A percentile compares a stretch with the other conserved stretches of the same genome.
phyloP scores from a whole-genome alignment of 2,113 vertebrate species.

The Fregetta grallaria region DNA sequence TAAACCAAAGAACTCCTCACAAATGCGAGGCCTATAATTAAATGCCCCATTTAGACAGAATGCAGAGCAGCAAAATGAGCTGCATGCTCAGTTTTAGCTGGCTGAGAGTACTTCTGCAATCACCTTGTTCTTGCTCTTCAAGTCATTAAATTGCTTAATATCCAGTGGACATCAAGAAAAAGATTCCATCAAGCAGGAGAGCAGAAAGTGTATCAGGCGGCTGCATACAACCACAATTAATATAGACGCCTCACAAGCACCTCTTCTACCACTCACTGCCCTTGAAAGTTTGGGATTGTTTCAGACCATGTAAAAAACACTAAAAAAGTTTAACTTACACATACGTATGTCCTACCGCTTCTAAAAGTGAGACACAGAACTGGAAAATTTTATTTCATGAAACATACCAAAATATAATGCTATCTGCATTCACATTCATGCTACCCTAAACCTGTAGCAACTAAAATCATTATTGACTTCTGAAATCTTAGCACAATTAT shows the following conservation, averaged over 20 bases:
- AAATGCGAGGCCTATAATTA: not conserved
- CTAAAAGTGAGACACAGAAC: not conserved
- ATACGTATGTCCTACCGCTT: not conserved
- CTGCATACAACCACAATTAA: not conserved
- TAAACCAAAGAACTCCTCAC: not conserved
- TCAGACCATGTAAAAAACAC: not conserved
- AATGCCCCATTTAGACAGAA: not conserved
- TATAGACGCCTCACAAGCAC: not conserved
- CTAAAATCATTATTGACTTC: not conserved
- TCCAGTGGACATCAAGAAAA: not conserved
- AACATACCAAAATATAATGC: not conserved
- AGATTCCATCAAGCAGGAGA: not conserved
- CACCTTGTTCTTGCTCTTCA: not conserved
- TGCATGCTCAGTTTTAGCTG: not conserved
- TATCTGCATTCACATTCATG: not conserved
- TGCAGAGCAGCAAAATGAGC: not conserved
- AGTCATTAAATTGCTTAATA: not conserved
- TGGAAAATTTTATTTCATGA: not conserved
- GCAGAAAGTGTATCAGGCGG: not conserved
- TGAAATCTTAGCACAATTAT: not conserved
- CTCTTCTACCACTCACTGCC: not conserved
- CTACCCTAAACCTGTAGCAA: not conserved
- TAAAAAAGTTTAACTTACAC: not conserved
- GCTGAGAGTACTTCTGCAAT: not conserved
- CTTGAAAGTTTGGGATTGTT: not conserved